Evolutionary conservation across 1,140 invertebrate genomes (phyloP), one percentile per base, ranked within the genome.

Genomic region (Vanessa atalanta): DNA sequence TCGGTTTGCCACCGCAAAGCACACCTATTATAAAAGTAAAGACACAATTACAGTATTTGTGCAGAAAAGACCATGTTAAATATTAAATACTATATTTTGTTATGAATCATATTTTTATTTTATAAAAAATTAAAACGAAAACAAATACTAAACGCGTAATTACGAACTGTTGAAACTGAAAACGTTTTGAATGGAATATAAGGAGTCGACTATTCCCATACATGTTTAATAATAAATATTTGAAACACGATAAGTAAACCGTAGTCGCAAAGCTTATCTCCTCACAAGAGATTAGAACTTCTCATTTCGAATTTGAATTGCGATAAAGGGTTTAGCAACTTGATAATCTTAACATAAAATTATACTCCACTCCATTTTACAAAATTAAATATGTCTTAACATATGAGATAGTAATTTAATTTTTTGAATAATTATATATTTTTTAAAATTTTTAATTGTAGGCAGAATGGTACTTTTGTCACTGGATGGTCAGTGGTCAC

Each of bases 211-310:
- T 23, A 50, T 65, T 72, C n/a, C 61, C 61, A 47, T 31, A 71
- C 23, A 65, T 53, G 61, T 77, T 79, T 74, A 76, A 81, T 83
- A 77, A 75, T 81, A 82, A 86, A 83, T 85, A 86, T 87, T 84
- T 79, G 73, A 79, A 72, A 75, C 72, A 57, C 75, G 80, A 81
- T 88, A 85, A 80, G 77, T 78, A 77, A 85, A 80, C 77, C 77
- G 71, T 72, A 77, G 81, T 79, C 73, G 81, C 78, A 75, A 23
- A 83, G 83, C 83, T 86, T 86, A 87, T 88, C 85, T 82, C 65
- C 66, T 84, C 75, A 73, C 81, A 84, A 68, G 77, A 83, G 83
- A 86, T 85, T 87, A 86, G 80, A 48, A 88, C 80, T 89, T 87
- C 75, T 68, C 43, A 73, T 53, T 73, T 73, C 26, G 57, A 61